A percentile compares a stretch with the other conserved stretches of the same genome.
These are phyloP conservation scores for Armadillidium nasatum DNA, from an alignment of 1,140 invertebrate genomes.

Conservation along the genomic window DNA sequence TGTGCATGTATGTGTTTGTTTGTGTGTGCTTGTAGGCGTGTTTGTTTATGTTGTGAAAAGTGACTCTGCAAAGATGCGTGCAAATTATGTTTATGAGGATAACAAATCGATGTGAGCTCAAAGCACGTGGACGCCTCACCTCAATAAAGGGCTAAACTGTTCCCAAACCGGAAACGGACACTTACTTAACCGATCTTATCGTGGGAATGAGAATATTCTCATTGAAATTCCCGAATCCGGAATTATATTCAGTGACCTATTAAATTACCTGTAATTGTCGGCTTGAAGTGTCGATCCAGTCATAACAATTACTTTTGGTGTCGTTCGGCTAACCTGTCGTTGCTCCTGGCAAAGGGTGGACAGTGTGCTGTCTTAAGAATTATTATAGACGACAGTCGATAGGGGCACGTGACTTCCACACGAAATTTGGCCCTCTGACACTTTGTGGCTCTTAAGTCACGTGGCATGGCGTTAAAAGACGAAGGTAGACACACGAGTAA, in stretches of 20 bases:
- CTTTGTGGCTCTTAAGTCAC: background rate
- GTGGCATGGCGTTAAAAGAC: background rate
- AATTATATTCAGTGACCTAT: background rate
- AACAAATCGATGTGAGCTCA: no score
- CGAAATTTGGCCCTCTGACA: background rate
- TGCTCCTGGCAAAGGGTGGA: background rate
- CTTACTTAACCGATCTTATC: background rate
- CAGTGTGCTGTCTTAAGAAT: no score
- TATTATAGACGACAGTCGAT: no score
- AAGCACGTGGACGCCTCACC: no score
- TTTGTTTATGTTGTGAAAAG: no score
- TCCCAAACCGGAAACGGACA: background rate
- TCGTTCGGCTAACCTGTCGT: background rate
- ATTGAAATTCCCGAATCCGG: background rate
- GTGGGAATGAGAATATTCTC: constrained; percentile 2
- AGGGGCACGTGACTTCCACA: background rate
- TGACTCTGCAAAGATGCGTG: no score
- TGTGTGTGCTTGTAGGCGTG: no score
- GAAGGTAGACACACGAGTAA: constrained; percentile 6
- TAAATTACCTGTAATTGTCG: constrained; percentile 3
- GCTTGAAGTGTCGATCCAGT: background rate
- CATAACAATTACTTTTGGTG: background rate
- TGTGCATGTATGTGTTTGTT: no score
- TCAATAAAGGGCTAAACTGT: no score
- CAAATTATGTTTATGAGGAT: no score